Percentiles rank a stretch among this genome's conserved stretches.
phyloP scores from a whole-genome alignment of 2,113 vertebrate species.

The Gavialis gangeticus region DNA sequence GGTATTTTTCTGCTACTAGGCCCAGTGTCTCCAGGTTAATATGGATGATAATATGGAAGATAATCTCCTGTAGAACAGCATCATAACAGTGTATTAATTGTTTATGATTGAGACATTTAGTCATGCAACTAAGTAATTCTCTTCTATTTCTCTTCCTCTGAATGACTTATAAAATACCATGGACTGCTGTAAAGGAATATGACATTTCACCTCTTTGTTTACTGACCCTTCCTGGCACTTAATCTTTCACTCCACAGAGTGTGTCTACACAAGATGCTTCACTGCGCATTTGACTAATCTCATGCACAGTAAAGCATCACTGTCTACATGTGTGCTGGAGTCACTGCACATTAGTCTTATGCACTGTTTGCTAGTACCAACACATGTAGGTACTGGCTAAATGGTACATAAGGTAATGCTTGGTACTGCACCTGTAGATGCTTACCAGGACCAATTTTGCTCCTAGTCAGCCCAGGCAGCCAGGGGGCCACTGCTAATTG shows the following conservation, averaged over 20 bases:
- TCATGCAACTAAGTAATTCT: conserved; percentile 56
- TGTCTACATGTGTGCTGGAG: too few relatives aligned
- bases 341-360: too few relatives aligned
- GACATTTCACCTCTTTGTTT: neutral
- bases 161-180: conserved; percentile 62
- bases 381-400: too few relatives aligned
- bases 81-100: conserved; percentile 56
- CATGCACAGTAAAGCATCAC: too few relatives aligned
- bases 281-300: too few relatives aligned
- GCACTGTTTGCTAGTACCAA: too few relatives aligned
- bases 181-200: neutral
- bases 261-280: rapidly evolving
- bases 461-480: too few relatives aligned
- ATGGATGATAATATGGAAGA: conserved; percentile 35
- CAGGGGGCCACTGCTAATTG: too few relatives aligned
- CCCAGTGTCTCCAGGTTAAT: neutral
- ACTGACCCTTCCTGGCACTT: rapidly evolving
- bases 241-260: neutral
- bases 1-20: neutral
- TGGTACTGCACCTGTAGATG: too few relatives aligned
- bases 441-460: too few relatives aligned
- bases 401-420: too few relatives aligned
- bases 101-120: conserved; percentile 47
- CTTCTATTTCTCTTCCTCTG: conserved; percentile 19
- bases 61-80: neutral